Conservation (phyloP, 1,140 invertebrate genomes). For the Brachionus asplanchnoidis region DNA sequence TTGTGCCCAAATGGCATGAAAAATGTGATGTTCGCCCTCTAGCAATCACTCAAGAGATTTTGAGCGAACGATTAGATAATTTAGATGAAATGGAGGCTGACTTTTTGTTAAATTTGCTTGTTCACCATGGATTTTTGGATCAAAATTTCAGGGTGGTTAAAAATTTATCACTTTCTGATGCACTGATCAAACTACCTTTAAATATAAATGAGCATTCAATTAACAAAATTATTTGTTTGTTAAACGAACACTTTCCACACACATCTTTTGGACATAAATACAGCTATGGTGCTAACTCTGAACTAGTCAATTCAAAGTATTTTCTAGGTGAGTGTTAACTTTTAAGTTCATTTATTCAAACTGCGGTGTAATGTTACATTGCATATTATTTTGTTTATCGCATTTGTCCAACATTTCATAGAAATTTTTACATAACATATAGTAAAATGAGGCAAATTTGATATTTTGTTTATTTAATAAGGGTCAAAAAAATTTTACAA, state of each 20-base stretch:
- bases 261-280: neutral
- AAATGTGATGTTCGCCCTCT: neutral
- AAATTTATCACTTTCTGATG: neutral
- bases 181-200: neutral
- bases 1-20: neutral
- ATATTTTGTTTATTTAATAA: too few species aligned
- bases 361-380: too few species aligned
- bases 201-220: neutral
- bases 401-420: too few species aligned
- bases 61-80: neutral
- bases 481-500: too few species aligned
- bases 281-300: neutral
- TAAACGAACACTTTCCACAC: neutral
- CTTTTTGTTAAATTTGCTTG: neutral
- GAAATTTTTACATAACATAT: too few species aligned
- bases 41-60: neutral
- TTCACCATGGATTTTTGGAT: neutral
- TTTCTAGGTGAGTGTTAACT: neutral
- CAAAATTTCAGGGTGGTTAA: neutral
- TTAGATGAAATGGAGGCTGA: neutral
- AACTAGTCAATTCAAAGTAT: slow-evolving; percentile 8
- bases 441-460: too few species aligned
- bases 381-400: too few species aligned
- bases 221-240: neutral
- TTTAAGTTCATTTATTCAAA: neutral